Percentiles rank a stretch among this genome's conserved stretches.
phyloP scores from a whole-genome alignment of 2,888 invertebrate genomes.

The Mimumesa dahlbomi region DNA sequence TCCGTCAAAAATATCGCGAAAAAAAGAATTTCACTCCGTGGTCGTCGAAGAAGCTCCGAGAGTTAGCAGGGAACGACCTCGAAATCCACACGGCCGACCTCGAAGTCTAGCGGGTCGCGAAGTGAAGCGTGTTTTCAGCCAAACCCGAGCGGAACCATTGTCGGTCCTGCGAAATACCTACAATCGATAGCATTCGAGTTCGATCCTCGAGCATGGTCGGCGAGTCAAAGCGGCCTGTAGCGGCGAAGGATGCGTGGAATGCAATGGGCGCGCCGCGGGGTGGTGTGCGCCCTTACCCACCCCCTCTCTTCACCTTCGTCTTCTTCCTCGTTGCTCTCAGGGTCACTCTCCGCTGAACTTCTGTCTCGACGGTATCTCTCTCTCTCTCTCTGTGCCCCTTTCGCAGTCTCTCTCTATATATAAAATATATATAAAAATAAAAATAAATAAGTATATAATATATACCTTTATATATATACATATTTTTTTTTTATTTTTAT shows the following conservation, averaged over 20 bases:
- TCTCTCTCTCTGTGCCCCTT: neutral
- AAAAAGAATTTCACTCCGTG: too few species aligned
- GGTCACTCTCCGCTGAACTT: neutral
- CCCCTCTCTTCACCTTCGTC: neutral
- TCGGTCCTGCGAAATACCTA: conserved; percentile 58
- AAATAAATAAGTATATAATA: too few species aligned
- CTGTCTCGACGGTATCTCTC: neutral
- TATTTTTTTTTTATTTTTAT: too few species aligned
- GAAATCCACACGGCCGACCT: conserved; percentile 8
- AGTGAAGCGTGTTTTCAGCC: conserved; percentile 18
- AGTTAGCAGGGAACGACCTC: conserved; percentile 3
- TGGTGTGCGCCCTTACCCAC: conserved; percentile 57
- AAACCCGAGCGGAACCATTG: conserved; percentile 35
- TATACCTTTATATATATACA: too few species aligned
- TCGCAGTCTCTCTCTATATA: too few species aligned
- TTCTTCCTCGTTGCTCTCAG: neutral
- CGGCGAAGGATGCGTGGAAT: conserved; percentile 76
- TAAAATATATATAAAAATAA: too few species aligned
- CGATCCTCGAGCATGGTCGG: conserved; percentile 64
- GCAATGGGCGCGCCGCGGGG: conserved; percentile 76
- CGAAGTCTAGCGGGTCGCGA: conserved; percentile 25
- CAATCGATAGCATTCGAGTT: conserved; percentile 67
- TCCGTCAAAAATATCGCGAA: too few species aligned
- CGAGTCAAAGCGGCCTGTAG: conserved; percentile 73
- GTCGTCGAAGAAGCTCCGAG: too few species aligned